Percentiles rank a stretch among this genome's conserved stretches.
These are phyloP conservation scores for Miniopterus natalensis DNA, from an alignment of 2,113 vertebrate species.

Conservation along the genomic window DNA sequence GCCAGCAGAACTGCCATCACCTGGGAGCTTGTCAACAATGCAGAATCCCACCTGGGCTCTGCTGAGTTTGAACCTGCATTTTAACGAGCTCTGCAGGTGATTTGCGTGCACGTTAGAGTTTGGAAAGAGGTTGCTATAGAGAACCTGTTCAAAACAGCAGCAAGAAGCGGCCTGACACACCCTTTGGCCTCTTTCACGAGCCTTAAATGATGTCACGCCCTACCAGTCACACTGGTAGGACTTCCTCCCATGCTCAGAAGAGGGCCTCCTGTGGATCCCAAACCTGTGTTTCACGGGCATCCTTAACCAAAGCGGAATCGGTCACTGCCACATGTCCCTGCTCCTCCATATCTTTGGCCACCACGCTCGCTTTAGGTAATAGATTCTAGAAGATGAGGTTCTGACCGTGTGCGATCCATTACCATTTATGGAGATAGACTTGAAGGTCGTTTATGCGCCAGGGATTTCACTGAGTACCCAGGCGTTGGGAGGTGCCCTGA, in stretches of 20 bases:
- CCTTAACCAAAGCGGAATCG: not conserved
- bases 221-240: not conserved
- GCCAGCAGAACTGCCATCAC: not conserved
- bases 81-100: not conserved
- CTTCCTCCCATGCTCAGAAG: not conserved
- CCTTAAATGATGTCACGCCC: not conserved
- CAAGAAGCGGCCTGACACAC: not conserved
- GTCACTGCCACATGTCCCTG: not conserved
- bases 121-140: not conserved
- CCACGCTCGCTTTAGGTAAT: not conserved
- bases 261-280: not conserved
- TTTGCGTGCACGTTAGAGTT: not conserved
- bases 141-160: not conserved
- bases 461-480: not conserved
- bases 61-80: not conserved
- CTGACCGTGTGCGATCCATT: not conserved
- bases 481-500: not conserved
- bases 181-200: not conserved
- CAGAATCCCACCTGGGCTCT: not conserved
- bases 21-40: not conserved
- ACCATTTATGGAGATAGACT: not conserved
- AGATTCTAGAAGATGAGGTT: not conserved
- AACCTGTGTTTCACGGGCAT: not conserved
- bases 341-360: not conserved
- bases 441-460: not conserved